These are phyloP conservation scores for Drosophila pandora DNA, from an alignment of 1,140 invertebrate species.

Conservation along the genomic window DNA sequence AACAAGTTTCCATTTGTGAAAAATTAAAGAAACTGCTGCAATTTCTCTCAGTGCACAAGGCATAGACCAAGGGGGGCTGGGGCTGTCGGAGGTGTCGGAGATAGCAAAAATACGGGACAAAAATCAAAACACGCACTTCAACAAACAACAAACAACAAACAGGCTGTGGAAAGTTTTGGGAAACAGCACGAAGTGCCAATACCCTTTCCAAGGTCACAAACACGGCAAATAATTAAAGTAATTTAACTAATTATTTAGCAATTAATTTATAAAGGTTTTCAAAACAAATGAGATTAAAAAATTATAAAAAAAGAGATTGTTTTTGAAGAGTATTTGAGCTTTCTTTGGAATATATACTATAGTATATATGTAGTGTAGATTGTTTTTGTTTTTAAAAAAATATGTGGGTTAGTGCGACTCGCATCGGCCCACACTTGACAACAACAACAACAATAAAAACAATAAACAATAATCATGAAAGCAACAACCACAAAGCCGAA, in stretches of 20 bases:
- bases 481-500: not conserved
- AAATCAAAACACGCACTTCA: constrained; percentile 35
- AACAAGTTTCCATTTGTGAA: too few relatives aligned
- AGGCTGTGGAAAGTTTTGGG: constrained; percentile 6
- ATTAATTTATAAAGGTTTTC: not conserved
- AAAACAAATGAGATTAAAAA: not conserved
- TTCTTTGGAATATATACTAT: not conserved
- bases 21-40: too few relatives aligned
- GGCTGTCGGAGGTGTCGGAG: constrained; percentile 10
- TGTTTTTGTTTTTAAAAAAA: not conserved
- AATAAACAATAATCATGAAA: not conserved
- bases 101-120: constrained; percentile 34
- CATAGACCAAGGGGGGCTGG: not conserved
- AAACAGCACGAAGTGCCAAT: constrained; percentile 13
- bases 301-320: too few relatives aligned
- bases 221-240: not conserved
- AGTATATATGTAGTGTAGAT: not conserved
- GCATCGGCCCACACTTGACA: not conserved
- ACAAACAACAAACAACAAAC: constrained; percentile 33
- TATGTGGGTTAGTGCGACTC: not conserved
- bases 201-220: constrained; percentile 29
- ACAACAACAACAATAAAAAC: not conserved
- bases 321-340: too few relatives aligned
- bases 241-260: not conserved
- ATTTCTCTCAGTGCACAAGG: not conserved